Evolutionary conservation across 2,797 vertebrate genomes (phyloP).

Genomic region (Tiaroga cobitis): DNA sequence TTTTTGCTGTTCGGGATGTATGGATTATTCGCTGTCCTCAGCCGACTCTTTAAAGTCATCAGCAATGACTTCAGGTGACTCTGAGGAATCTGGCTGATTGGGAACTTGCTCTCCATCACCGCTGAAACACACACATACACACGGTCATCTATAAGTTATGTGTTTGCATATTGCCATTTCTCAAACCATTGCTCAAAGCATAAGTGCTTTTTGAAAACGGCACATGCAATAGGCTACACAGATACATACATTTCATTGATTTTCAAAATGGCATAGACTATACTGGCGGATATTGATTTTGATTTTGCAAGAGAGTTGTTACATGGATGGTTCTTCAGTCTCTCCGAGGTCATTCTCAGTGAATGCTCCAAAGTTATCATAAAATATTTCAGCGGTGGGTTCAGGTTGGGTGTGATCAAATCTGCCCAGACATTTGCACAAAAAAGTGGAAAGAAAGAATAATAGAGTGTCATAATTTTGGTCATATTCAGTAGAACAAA

Average conservation of each 20-base stretch:
- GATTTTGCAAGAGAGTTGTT: not conserved
- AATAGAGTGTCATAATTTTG: not conserved
- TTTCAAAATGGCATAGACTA: not conserved
- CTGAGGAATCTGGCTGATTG: not conserved
- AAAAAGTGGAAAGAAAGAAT: not conserved
- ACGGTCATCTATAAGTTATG: not conserved
- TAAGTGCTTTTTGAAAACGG: not conserved
- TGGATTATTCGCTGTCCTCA: too few species aligned
- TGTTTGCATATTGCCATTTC: not conserved
- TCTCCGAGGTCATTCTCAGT: rapidly evolving
- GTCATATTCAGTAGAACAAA: not conserved
- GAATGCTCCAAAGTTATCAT: not conserved
- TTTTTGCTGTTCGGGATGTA: not conserved
- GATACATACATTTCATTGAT: not conserved
- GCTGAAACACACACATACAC: not conserved
- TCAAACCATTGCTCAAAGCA: not conserved
- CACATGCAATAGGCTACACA: not conserved
- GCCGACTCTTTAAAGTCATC: too few species aligned
- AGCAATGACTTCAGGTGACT: not conserved
- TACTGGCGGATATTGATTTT: not conserved
- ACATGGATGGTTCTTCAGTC: not conserved
- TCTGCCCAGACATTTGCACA: rapidly evolving
- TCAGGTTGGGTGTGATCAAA: rapidly evolving
- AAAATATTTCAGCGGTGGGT: rapidly evolving
- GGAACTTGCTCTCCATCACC: not conserved